Percentiles rank a stretch among this genome's conserved stretches.
Conservation (phyloP, 1,140 invertebrate species). For the Brachionus rotundiformis region DNA sequence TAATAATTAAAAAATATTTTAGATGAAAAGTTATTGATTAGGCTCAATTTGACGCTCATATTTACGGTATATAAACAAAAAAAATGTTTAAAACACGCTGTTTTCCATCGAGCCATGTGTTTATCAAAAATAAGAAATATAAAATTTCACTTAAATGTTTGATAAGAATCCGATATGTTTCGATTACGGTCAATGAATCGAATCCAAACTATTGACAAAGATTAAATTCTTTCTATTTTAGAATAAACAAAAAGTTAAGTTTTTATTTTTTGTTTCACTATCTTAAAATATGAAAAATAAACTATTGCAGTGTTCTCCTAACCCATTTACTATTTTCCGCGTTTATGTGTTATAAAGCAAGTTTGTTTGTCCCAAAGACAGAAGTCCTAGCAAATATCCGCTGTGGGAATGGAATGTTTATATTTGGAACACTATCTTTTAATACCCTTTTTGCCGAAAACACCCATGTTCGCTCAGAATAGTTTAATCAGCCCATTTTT, state of each 20-base stretch:
- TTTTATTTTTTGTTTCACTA: not conserved
- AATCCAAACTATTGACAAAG: constrained; percentile 7
- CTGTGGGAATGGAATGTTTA: constrained; percentile 5
- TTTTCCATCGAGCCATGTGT: not conserved
- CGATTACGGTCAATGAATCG: constrained; percentile 16
- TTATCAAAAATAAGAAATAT: not conserved
- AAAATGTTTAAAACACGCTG: not conserved
- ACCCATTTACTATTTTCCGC: not conserved
- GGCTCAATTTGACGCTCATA: not conserved
- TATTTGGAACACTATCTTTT: not conserved
- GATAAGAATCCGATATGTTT: constrained; percentile 2
- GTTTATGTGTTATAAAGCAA: not conserved
- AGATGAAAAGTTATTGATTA: not conserved
- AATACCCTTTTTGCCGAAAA: not conserved
- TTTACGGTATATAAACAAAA: not conserved
- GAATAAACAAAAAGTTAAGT: not conserved
- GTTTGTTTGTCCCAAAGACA: not conserved
- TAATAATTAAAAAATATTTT: not conserved
- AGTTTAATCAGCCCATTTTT: not conserved
- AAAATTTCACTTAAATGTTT: not conserved
- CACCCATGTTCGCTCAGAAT: not conserved
- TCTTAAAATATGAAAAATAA: not conserved
- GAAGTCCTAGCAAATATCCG: not conserved
- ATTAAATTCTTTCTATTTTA: not conserved
- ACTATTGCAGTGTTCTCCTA: not conserved